Base-by-base conservation (phyloP, 1,140 invertebrate species). In the Zaprionus capensis region DNA sequence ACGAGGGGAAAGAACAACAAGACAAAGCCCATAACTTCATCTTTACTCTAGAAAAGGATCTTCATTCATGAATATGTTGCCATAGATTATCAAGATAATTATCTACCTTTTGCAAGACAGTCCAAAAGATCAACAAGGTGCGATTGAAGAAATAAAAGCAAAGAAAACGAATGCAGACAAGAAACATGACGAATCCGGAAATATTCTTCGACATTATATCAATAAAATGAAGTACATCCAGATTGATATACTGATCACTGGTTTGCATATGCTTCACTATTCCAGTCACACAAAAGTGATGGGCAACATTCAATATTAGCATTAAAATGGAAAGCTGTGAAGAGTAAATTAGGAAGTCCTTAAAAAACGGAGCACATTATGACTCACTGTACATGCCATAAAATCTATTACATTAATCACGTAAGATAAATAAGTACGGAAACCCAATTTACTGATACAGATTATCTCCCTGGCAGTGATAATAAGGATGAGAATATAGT, bases 91-190 rank as follows among this genome's bases (percentile, higher is more conserved):
- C 11, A 17, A 34, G 2, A 46, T 9, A 7, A 15, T 9, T 44
- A 51, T 41, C 6, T 5, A 68, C 56, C 56, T 28, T 7, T 14
- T 26, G 12, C 2, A 68, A 1, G 0, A 61, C 36, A 0, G 41
- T 24, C 0, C 34, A 15, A 17, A 68, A 61, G 17, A 73, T 34
- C 9, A 61, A 15, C 34, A 73, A 20, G 9, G 55, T 73, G 5
- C 71, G 71, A 73, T 68, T 73, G 7, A 68, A 36, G 12, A 12
- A 6, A 5, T 61, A 17, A 49, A 73, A 73, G 7, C 49, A 9
- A 1, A 73, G 11, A 24, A 68, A 2, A 11, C 56, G 71, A 5
- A 61, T 53, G 44, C 71, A 73, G 31, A 6, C 17, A 0, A 68
- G 12, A 61, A 67, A 68, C n/a, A 68, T 55, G 6, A 41, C 4